These are phyloP conservation scores for Cheilosia impressa DNA, from an alignment of 2,888 invertebrate genomes.

Conservation along the genomic window DNA sequence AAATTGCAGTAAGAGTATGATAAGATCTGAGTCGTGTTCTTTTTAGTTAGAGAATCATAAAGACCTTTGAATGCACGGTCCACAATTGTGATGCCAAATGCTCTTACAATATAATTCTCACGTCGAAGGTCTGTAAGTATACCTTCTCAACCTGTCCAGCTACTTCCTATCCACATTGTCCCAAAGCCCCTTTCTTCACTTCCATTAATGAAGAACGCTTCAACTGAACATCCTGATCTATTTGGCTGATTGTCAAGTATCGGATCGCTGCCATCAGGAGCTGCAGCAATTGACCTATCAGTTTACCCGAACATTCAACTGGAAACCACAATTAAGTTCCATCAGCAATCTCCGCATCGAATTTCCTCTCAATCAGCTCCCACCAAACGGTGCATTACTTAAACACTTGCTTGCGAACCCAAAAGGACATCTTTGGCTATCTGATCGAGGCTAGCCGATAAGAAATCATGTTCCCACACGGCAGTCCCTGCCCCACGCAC, in stretches of 20 bases:
- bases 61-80: not conserved
- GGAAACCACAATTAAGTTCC: slow-evolving; percentile 61
- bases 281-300: slow-evolving; percentile 64
- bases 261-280: slow-evolving; percentile 46
- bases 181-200: not conserved
- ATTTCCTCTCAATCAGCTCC: slow-evolving; percentile 60
- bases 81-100: not conserved
- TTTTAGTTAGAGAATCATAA: not conserved
- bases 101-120: not conserved
- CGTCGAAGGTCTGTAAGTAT: not conserved
- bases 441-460: slow-evolving; percentile 53
- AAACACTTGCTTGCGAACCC: slow-evolving; percentile 5
- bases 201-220: not conserved
- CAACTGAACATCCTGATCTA: slow-evolving; percentile 55
- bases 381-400: slow-evolving; percentile 14
- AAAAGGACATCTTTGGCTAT: slow-evolving; percentile 57
- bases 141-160: not conserved
- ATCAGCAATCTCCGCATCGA: slow-evolving; percentile 57
- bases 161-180: not conserved
- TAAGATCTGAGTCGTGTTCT: too few relatives aligned
- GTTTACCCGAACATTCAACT: slow-evolving; percentile 32
- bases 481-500: slow-evolving; percentile 23
- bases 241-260: slow-evolving; percentile 22
- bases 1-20: too few relatives aligned
- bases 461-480: slow-evolving; percentile 58